Evolutionary conservation across 2,113 vertebrate genomes (phyloP), one percentile per base, ranked within the genome.

Genomic region (Seriola rivoliana): DNA sequence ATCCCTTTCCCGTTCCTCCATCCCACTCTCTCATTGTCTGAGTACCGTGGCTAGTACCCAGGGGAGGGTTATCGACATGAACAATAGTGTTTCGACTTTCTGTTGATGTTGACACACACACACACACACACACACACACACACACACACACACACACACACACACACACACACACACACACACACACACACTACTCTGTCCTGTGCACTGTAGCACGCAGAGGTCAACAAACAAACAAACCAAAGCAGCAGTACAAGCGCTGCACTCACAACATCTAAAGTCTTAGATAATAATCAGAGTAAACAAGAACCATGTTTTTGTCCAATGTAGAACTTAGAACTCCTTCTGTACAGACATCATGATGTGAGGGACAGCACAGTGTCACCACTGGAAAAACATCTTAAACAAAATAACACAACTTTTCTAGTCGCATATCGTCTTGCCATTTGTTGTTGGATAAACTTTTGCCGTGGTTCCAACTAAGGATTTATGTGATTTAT

Each of bases 161-260:
- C 4, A 65, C 7, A 46, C 36, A 63, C 5, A 21, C 34, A 25
- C 46, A 82, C 66, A 58, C 19, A 74, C 34, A 65, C n/a, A 72
- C 29, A 40, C 5, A 21, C 40, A 42, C 40, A 42, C 1, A 42
- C 40, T 42, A 25, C 9, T 58, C 73, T 85, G 78, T 71, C 76
- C 59, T 10, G 38, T 48, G 68, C 36, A 29, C 54, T 72, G 59
- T 29, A 40, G 17, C 14, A 40, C 42, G 21, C 66, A 64, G 85
- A 89, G 80, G 77, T 92, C 86, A 87, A 70, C 59, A 86, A 84
- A 88, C 66, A 74, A 84, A 74, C 64, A 40, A 64, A 70, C 34
- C 29, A 57, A 65, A 76, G 60, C 57, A 71, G 60, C 66, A 78
- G 29, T 42, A n/a, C 42, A 69, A 67, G 21, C 16, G 7, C 16